phyloP scores from a whole-genome alignment of 2,797 vertebrate species.

The Betta splendens region DNA sequence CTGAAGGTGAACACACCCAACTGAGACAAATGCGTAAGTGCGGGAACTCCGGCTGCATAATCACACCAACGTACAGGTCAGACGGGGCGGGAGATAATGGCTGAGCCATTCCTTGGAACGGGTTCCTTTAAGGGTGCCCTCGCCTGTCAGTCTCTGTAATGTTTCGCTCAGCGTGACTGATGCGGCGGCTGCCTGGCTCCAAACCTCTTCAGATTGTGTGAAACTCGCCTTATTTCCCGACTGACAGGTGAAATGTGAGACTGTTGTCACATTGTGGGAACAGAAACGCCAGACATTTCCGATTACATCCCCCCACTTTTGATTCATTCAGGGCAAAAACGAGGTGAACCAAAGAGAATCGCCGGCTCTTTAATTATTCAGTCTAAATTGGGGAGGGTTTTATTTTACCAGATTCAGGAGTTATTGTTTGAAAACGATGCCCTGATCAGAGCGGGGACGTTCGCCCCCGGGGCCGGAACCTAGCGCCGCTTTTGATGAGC shows the following conservation, averaged over 20 bases:
- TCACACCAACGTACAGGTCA: not conserved
- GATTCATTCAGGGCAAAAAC: not conserved
- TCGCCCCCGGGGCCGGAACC: slow-evolving; percentile 22
- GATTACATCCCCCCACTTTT: slow-evolving; percentile 17
- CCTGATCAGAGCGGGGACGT: slow-evolving; percentile 28
- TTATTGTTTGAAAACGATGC: not conserved
- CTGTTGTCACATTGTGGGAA: slow-evolving; percentile 16
- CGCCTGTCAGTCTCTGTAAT: not conserved
- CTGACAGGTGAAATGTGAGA: slow-evolving; percentile 22
- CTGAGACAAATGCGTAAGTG: slow-evolving; percentile 57
- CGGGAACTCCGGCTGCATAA: slow-evolving; percentile 23
- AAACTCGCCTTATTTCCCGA: slow-evolving; percentile 2
- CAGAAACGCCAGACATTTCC: slow-evolving; percentile 30
- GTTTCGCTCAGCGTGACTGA: slow-evolving; percentile 14
- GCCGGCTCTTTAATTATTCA: slow-evolving; percentile 3
- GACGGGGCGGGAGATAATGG: slow-evolving; percentile 15
- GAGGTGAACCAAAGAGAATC: slow-evolving; percentile 8
- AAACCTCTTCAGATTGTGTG: slow-evolving; percentile 11
- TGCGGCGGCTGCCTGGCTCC: slow-evolving; percentile 15
- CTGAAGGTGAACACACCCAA: slow-evolving; percentile 46
- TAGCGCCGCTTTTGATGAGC: slow-evolving; percentile 53
- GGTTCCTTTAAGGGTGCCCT: slow-evolving; percentile 17
- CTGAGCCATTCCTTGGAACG: slow-evolving; percentile 6
- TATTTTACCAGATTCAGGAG: not conserved
- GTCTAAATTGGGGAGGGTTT: not conserved